phyloP scores from a whole-genome alignment of 2,113 vertebrate genomes.

The Oxygymnocypris stewartii region DNA sequence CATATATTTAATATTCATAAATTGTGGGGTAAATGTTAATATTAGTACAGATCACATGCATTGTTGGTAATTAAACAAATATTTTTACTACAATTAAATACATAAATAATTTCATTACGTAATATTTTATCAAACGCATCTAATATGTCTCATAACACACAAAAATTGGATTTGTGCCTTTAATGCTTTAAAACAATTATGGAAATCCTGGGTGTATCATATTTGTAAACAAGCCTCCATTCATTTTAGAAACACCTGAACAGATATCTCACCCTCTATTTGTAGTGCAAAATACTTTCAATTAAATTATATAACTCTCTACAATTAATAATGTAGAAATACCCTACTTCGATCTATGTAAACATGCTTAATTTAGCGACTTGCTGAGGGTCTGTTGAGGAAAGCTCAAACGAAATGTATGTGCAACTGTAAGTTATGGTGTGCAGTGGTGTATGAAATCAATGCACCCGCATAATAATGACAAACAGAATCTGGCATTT shows the following conservation, averaged over 20 bases:
- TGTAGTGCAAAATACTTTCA: not conserved
- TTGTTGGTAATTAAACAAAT: not conserved
- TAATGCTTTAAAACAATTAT: not conserved
- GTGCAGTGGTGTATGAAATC: not conserved
- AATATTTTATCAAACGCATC: not conserved
- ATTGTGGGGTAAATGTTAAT: not conserved
- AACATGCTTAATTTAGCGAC: not conserved
- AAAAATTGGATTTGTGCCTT: not conserved
- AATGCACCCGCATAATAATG: accelerated
- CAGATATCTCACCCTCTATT: not conserved
- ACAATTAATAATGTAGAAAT: not conserved
- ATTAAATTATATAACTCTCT: not conserved
- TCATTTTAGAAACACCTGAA: not conserved
- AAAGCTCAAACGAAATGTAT: not conserved
- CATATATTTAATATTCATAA: not conserved
- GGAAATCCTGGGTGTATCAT: not conserved
- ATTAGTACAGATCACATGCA: not conserved
- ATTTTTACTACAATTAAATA: too few relatives aligned
- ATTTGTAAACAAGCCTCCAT: not conserved
- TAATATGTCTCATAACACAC: not conserved
- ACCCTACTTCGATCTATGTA: not conserved
- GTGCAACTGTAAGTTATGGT: not conserved
- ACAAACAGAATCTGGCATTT: conserved; percentile 51
- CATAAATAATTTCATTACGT: not conserved
- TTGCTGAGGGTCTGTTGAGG: not conserved